Base-by-base conservation (phyloP, 2,888 invertebrate species). In the Campopleginae sp. region DNA sequence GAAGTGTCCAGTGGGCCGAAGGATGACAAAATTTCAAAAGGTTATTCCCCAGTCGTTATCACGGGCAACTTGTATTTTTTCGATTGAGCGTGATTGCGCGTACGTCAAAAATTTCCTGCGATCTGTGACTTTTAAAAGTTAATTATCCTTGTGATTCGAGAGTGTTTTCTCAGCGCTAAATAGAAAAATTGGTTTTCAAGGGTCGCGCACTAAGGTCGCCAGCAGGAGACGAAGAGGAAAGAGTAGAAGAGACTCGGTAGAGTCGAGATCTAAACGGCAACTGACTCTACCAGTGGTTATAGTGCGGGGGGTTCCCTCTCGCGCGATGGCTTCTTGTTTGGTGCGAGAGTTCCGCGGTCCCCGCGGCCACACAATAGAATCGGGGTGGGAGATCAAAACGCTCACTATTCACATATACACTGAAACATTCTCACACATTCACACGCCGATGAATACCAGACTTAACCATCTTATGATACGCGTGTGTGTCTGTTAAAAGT, bases 371-470 rank as follows among this genome's bases (percentile, higher is more conserved):
- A 91, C 91, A 91, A 91, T 90, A 90, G 85, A 72, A 88, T 86
- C 89, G 79, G 89, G 92, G 92, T 92, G 93, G 92, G 93, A 93
- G 92, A 92, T 91, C 89, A 91, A 92, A 92, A 91, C 90, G 90
- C 90, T 89, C 91, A 90, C 89, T 90, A 74, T 78, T 51, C 38
- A 76, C 68, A 71, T 31, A 51, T 42, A 66, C 66, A 75, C 63
- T 44, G 68, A 82, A 23, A 54, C 10, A 23, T 58, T 27, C 23
- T 27, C 54, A 4, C 10, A 27, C 12, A 58, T 58, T 19, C 83
- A 85, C 82, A 38, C 54, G 44, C 71, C n/a, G 31, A 46, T 72
- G 42, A 63, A 63, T 48, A 72, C 66, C 27, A 12, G 14, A 48
- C 38, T 31, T 42, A 54, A 65, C 10, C 46, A 48, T 38, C 23